Evolutionary conservation across 2,888 invertebrate species (phyloP).

Genomic region (Athalia circularis): DNA sequence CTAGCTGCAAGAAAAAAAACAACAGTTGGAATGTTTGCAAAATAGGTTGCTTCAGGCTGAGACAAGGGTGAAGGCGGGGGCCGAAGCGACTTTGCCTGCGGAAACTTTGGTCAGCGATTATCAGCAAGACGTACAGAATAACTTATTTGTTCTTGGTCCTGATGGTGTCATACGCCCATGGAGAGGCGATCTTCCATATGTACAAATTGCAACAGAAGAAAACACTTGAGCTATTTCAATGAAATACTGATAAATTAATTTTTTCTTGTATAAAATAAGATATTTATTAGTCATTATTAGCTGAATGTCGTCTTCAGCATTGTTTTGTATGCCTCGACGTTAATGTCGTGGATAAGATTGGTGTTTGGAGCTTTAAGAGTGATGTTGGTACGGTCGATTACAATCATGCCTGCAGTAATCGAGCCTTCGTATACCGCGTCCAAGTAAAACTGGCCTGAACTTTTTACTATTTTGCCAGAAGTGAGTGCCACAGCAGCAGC

Average conservation of each 20-base stretch:
- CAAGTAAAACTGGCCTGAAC: conserved; percentile 32
- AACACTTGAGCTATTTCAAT: background rate
- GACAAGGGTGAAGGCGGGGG: conserved; percentile 17
- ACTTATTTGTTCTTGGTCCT: conserved; percentile 23
- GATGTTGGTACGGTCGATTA: conserved; percentile 51
- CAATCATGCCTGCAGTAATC: conserved; percentile 48
- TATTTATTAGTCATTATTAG: background rate
- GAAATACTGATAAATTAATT: background rate
- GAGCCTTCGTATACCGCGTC: conserved; percentile 48
- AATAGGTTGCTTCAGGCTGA: conserved; percentile 16
- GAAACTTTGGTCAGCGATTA: conserved; percentile 16
- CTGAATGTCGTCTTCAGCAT: conserved; percentile 46
- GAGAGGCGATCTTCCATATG: conserved; percentile 3
- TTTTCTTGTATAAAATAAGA: no score
- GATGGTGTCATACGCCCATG: conserved; percentile 32
- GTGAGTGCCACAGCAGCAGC: conserved; percentile 57
- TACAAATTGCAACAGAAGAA: conserved; percentile 19
- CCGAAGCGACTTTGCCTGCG: background rate
- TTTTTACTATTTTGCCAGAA: conserved; percentile 35
- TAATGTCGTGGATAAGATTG: conserved; percentile 48
- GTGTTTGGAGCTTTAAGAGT: conserved; percentile 46
- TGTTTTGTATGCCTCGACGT: conserved; percentile 39
- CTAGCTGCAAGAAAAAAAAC: conserved; percentile 22
- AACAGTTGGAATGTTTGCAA: conserved; percentile 28
- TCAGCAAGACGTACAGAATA: conserved; percentile 1